Evolutionary conservation across 1,140 invertebrate species (phyloP), one percentile per base, ranked within the genome.

Genomic region (Eriosoma lanigerum): DNA sequence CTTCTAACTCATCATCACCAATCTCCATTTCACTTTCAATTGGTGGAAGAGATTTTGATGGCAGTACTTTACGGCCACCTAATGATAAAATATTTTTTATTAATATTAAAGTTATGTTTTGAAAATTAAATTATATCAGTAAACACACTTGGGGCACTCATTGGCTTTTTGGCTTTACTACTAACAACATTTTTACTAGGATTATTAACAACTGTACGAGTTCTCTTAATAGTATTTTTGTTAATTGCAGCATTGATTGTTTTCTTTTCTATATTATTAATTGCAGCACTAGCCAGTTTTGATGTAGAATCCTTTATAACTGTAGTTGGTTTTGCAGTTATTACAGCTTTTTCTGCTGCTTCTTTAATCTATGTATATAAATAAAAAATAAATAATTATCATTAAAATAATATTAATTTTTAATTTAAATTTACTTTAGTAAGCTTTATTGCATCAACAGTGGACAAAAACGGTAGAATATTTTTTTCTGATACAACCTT

Each of bases 281-380:
- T 84, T 5, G 89, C 87, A 0, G 88, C 88, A 48, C 89, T 86
- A 81, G 86, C 84, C 83, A 92, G 83, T 83, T 90, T 85, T 87
- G 91, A 86, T 3, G 81, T 82, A 75, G 72, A 80, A 15, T 84
- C 81, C 87, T 90, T 89, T 86, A 75, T 62, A 80, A 72, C 17
- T 29, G 81, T 82, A 5, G 83, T 82, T 38, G 82, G 82, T 72
- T 94, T 94, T 1, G 93, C 90, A 78, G 90, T 86, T 81, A 98
- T 92, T 15, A 96, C 94, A 24, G 94, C 95, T 86, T 97, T 98
- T 44, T 98, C 95, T 83, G 92, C 92, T 84, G 90, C 94, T 86
- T 99, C 97, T 86, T 97, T 96, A 24, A 99, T 96, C 89, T 92
- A n/a, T n/a, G n/a, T n/a, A n/a, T n/a, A n/a, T n/a, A 83, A 81